Conservation (phyloP, 2,888 invertebrate species). For the Cosmorhoe ocellata region DNA sequence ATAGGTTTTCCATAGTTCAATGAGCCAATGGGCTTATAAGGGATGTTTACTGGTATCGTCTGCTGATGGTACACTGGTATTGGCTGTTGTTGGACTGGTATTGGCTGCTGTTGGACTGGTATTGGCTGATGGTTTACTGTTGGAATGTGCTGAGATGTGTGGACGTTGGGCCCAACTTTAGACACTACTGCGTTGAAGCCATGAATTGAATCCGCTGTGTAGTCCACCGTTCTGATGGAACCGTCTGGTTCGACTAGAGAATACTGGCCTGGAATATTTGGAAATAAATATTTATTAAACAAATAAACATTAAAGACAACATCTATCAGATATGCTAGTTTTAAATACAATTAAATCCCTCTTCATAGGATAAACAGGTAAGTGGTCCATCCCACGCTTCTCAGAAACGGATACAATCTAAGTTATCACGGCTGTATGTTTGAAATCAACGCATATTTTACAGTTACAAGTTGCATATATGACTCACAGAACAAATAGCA, state of each 20-base stretch:
- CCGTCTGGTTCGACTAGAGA: conserved; percentile 80
- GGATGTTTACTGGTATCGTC: neutral
- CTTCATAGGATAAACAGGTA: no score
- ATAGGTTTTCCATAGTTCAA: conserved; percentile 56
- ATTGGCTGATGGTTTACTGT: conserved; percentile 19
- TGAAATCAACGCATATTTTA: conserved; percentile 4
- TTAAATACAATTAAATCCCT: no score
- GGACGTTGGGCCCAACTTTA: conserved; percentile 76
- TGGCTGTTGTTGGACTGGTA: conserved; percentile 20
- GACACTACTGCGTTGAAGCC: conserved; percentile 83
- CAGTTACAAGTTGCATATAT: conserved; percentile 17
- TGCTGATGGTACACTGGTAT: conserved; percentile 7
- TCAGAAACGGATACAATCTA: no score
- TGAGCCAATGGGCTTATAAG: conserved; percentile 18
- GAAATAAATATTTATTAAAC: no score
- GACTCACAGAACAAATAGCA: neutral
- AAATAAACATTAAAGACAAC: no score
- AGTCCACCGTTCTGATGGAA: conserved; percentile 79
- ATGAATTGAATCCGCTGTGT: conserved; percentile 82
- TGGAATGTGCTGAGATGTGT: conserved; percentile 41
- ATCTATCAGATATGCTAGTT: no score
- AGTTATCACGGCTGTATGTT: neutral
- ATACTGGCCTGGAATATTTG: conserved; percentile 71
- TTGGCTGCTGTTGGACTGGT: conserved; percentile 18
- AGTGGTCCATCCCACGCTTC: no score